Evolutionary conservation across 2,113 vertebrate species (phyloP).

Genomic region (Apus apus): DNA sequence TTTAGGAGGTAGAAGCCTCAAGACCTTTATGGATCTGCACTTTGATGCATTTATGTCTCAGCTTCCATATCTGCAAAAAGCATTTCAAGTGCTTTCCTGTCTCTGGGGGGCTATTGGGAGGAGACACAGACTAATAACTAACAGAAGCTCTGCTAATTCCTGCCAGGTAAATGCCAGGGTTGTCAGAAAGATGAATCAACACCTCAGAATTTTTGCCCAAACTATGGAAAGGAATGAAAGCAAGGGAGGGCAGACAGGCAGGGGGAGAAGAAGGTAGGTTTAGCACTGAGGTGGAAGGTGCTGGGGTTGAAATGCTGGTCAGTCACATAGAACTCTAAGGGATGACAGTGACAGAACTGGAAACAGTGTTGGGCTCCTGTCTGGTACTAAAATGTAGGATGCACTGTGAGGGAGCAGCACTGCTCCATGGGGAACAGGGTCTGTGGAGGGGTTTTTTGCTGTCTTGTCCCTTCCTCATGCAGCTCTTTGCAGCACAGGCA

Average conservation of each 20-base stretch:
- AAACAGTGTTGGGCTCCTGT: too few relatives aligned
- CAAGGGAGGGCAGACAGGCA: neutral
- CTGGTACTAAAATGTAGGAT: too few relatives aligned
- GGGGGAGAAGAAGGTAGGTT: too few relatives aligned
- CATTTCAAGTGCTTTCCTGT: neutral
- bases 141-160: neutral
- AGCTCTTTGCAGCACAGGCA: neutral
- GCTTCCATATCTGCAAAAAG: neutral
- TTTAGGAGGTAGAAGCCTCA: neutral
- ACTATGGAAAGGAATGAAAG: neutral
- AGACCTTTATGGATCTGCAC: neutral
- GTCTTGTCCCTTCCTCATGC: too few relatives aligned
- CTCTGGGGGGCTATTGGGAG: neutral
- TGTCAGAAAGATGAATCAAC: neutral
- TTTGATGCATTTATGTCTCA: neutral
- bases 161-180: neutral
- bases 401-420: too few relatives aligned
- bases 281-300: too few relatives aligned
- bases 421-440: too few relatives aligned
- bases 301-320: too few relatives aligned
- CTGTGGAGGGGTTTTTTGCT: too few relatives aligned
- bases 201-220: neutral
- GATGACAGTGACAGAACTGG: too few relatives aligned
- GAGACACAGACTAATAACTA: neutral
- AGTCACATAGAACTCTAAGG: too few relatives aligned